Evolutionary conservation across 1,140 invertebrate genomes (phyloP), one percentile per base, ranked within the genome.

Genomic region (Tetragnatha versicolor): DNA sequence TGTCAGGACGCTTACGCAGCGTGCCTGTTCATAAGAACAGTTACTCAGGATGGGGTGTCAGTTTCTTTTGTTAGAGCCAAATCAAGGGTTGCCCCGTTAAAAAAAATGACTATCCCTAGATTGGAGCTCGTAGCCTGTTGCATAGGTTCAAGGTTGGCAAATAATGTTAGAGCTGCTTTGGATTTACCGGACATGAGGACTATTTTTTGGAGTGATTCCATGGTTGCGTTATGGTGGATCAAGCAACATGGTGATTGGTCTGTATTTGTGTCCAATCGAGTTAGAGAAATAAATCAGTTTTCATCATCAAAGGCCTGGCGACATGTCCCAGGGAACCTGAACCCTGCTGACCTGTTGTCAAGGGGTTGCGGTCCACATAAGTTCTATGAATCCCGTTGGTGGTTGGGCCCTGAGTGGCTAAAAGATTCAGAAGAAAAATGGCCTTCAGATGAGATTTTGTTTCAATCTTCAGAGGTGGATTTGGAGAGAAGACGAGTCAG

Each of bases 61-160:
- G 45, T 20, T 4, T 6, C 3, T 47, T 47, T 4, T 4, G 4
- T 17, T 4, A 47, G 3, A 47, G 14, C 14, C 14, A 47, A 20
- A 47, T 47, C 58, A 55, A 22, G 82, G 79, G 45, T 66, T 20
- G 20, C 61, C 25, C 65, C 49, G 10, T 35, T 55, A 33, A 73
- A 60, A 42, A 37, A 61, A 47, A 45, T 37, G 25, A 25, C 22
- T 14, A 80, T 65, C 2, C 33, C 35, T 2, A 63, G 35, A 20
- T 5, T 75, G 10, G 75, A 79, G 31, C 42, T 81, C n/a, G 31
- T 77, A 39, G 20, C 55, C 12, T 49, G 14, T 45, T 60, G 33
- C 0, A 66, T 66, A 5, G 75, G 17, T 14, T 20, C 58, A 3
- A 49, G 42, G 33, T 31, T 77, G 33, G 25, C 61, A 17, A 20